Evolutionary conservation across 2,888 invertebrate species (phyloP).

Genomic region (Diarsia brunnea): DNA sequence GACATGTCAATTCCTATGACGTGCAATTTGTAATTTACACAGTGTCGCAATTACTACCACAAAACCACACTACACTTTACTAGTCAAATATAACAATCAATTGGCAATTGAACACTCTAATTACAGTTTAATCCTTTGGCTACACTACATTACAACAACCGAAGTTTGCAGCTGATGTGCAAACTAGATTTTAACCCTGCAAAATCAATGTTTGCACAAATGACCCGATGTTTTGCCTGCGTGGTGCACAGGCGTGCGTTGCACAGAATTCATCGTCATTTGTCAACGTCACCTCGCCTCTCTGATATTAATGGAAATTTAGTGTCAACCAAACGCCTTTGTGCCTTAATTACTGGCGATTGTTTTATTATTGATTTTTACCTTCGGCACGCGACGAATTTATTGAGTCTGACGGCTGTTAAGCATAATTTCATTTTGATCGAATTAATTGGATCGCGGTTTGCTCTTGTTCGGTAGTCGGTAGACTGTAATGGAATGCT

Average conservation of each 20-base stretch:
- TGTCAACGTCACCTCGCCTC: constrained; percentile 80
- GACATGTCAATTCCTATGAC: neutral
- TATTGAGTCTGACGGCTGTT: constrained; percentile 39
- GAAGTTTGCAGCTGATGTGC: constrained; percentile 39
- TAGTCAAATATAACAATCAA: constrained; percentile 10
- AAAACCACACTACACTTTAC: constrained; percentile 3
- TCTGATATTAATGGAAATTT: constrained; percentile 84
- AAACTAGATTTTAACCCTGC: constrained; percentile 58
- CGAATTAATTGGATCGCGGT: constrained; percentile 7
- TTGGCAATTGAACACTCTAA: constrained; percentile 40
- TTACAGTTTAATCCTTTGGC: constrained; percentile 28
- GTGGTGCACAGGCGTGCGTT: constrained; percentile 60
- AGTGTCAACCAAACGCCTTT: constrained; percentile 81
- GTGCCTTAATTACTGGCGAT: constrained; percentile 81
- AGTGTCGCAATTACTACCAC: neutral
- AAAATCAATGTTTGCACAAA: constrained; percentile 61
- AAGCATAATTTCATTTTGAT: constrained; percentile 31
- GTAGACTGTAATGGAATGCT: neutral
- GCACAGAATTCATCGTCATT: constrained; percentile 73
- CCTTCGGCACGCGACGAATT: constrained; percentile 49
- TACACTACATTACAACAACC: constrained; percentile 38
- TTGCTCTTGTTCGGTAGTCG: constrained; percentile 3
- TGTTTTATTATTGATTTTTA: constrained; percentile 77
- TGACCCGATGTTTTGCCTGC: constrained; percentile 57
- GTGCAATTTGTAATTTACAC: neutral